These are phyloP conservation scores for Triops cancriformis DNA, from an alignment of 1,140 invertebrate species.

Conservation along the genomic window DNA sequence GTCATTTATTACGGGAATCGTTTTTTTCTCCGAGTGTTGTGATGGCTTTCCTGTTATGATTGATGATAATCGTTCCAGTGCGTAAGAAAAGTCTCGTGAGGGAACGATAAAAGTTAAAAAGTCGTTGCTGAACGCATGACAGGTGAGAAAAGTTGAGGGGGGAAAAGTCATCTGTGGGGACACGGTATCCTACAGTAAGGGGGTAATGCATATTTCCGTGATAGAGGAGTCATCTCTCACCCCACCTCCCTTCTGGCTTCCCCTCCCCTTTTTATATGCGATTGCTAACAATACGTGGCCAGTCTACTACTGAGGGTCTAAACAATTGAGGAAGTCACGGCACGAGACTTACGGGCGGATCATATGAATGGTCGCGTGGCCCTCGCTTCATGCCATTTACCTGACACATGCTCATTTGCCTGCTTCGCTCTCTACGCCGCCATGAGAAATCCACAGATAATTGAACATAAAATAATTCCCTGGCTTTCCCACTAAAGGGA, in stretches of 20 bases:
- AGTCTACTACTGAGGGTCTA: not conserved
- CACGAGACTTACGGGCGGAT: conserved; percentile 7
- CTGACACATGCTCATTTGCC: not conserved
- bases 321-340: conserved; percentile 13
- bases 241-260: not conserved
- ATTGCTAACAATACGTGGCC: not conserved
- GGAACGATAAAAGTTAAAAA: not conserved
- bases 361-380: conserved; percentile 4
- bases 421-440: not conserved
- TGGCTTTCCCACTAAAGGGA: not conserved
- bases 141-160: not conserved
- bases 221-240: conserved; percentile 10
- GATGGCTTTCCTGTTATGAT: not conserved
- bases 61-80: not conserved
- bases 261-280: not conserved
- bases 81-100: not conserved
- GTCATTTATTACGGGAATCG: too few species aligned
- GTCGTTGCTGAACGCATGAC: not conserved
- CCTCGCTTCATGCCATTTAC: conserved; percentile 12
- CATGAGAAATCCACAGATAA: conserved; percentile 6
- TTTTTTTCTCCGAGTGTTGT: not conserved
- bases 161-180: not conserved
- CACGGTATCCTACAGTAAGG: not conserved
- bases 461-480: conserved; percentile 9
- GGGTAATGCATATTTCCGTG: conserved; percentile 2